Base-by-base conservation (phyloP, 2,113 vertebrate species). In the Equus przewalskii region DNA sequence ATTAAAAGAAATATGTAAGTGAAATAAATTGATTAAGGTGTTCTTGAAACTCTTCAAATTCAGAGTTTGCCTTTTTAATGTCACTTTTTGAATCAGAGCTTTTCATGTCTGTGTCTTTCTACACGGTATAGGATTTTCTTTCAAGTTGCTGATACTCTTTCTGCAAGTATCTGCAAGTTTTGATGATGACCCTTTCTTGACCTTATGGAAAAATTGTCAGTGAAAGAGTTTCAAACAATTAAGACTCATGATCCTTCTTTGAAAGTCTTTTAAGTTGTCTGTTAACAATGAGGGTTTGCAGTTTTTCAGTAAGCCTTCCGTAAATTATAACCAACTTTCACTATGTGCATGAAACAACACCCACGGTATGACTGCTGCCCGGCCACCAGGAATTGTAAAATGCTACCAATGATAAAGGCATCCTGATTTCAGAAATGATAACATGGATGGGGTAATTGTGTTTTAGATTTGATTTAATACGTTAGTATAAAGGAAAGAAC, bases 61-160 rank as follows among this genome's bases (percentile, higher is more conserved):
- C 30, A 51, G 19, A 89, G 46, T 12, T 88, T 95, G 3, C 67
- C 56, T 85, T 70, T 79, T 80, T 44, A 92, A 19, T 87, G 49
- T 92, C 30, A 69, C 5, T 46, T 80, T 56, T 69, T 73, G 80
- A 64, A 22, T 65, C 83, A 82, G 26, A 75, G 33, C 19, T 96
- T 95, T 94, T 72, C 41, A 75, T 30, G 26, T 56, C 49, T 96
- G 12, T 51, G 30, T 96, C 76, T 67, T 94, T 92, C 72, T 24
- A 76, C 15, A 49, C 13, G 64, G 22, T 44, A 56, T 24, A 64
- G 14, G 33, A 79, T 89, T 96, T 88, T 94, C 60, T 86, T 94
- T 94, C 49, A 90, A 83, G 56, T 67, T 90, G 51, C 19, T 70
- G 26, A 36, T 90, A 44, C 6, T 90, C 54, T 91, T 46, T 44